phyloP scores from a whole-genome alignment of 2,797 vertebrate genomes.

The Miichthys miiuy region DNA sequence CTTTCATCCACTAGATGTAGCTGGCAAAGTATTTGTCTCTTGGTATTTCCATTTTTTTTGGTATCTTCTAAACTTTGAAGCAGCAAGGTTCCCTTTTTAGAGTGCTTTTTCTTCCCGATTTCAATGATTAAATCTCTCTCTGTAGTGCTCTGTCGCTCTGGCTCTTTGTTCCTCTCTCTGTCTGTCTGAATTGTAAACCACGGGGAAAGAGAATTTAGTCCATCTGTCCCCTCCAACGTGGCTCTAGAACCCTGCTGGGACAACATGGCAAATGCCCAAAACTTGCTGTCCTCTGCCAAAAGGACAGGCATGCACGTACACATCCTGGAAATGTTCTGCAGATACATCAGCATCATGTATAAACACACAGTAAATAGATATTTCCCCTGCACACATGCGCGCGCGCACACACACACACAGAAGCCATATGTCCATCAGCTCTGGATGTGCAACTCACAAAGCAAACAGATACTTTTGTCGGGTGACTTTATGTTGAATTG shows the following conservation, averaged over 20 bases:
- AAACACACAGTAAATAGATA: slow-evolving; percentile 24
- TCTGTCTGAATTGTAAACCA: slow-evolving; percentile 76
- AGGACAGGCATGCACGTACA: slow-evolving; percentile 48
- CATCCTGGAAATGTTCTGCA: slow-evolving; percentile 36
- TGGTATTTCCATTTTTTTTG: slow-evolving; percentile 68
- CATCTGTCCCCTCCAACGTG: slow-evolving; percentile 81
- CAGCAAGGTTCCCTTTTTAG: slow-evolving; percentile 62
- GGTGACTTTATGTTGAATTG: slow-evolving; percentile 24
- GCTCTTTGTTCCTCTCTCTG: slow-evolving; percentile 69
- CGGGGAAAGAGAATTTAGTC: slow-evolving; percentile 76
- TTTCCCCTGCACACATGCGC: background rate
- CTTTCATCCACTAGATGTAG: slow-evolving; percentile 69
- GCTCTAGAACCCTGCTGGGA: slow-evolving; percentile 76
- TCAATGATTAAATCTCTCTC: slow-evolving; percentile 73
- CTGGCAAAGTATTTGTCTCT: slow-evolving; percentile 70
- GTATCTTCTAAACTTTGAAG: slow-evolving; percentile 72
- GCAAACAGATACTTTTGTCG: slow-evolving; percentile 13
- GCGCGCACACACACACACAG: background rate
- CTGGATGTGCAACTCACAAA: slow-evolving; percentile 27
- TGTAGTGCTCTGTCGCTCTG: slow-evolving; percentile 64
- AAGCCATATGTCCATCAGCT: slow-evolving; percentile 26
- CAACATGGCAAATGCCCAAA: slow-evolving; percentile 74
- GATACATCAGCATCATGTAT: slow-evolving; percentile 32
- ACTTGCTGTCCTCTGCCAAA: slow-evolving; percentile 67
- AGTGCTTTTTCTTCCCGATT: slow-evolving; percentile 67